A percentile compares a stretch with the other conserved stretches of the same genome.
These are phyloP conservation scores for Struthio camelus DNA, from an alignment of 2,113 vertebrate genomes.

Conservation along the genomic window DNA sequence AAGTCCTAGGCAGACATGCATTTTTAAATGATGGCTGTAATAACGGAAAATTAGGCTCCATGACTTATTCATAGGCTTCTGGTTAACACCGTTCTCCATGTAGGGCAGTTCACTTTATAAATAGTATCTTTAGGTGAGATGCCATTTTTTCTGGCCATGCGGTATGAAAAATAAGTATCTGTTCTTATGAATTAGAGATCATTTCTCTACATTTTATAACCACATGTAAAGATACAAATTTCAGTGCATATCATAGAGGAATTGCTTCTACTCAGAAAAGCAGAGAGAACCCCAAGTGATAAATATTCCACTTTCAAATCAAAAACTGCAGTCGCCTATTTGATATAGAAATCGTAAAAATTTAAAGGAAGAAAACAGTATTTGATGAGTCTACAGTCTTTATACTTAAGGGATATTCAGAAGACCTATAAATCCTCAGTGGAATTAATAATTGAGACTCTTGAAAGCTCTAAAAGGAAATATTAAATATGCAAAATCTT, in stretches of 20 bases:
- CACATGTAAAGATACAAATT: neutral
- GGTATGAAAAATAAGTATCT: conserved; percentile 1
- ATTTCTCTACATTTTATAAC: neutral
- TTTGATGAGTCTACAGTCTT: conserved; percentile 76
- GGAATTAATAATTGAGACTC: conserved; percentile 79
- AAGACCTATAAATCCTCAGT: conserved; percentile 70
- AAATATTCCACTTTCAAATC: conserved; percentile 33
- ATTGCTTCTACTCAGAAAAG: neutral
- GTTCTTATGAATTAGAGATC: neutral
- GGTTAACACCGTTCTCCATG: conserved; percentile 70
- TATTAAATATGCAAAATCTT: conserved; percentile 81
- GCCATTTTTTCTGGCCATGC: conserved; percentile 2
- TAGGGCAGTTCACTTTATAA: conserved; percentile 68
- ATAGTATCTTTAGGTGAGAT: conserved; percentile 62
- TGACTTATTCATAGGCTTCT: conserved; percentile 81
- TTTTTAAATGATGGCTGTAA: conserved; percentile 82
- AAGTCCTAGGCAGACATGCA: conserved; percentile 72
- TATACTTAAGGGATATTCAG: conserved; percentile 69
- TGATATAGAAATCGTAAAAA: conserved; percentile 59
- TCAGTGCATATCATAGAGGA: neutral
- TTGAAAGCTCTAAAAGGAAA: conserved; percentile 76
- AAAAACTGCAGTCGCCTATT: conserved; percentile 17
- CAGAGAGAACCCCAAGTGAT: neutral
- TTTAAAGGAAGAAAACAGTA: conserved; percentile 68
- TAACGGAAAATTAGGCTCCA: conserved; percentile 81